Evolutionary conservation across 2,888 invertebrate genomes (phyloP).

Genomic region (Pasiphila rectangulata): DNA sequence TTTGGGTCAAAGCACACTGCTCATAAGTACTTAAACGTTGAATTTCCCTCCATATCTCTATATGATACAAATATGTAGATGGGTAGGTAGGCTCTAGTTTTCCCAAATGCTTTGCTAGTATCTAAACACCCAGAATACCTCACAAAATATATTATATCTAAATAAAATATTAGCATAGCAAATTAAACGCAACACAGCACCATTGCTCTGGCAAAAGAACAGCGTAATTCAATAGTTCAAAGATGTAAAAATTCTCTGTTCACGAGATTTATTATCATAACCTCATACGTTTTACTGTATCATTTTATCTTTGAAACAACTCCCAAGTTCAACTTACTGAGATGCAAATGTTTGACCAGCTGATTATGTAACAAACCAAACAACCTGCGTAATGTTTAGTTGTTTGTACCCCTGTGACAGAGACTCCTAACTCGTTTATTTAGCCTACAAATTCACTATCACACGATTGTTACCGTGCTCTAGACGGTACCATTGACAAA

Average conservation of each 20-base stretch:
- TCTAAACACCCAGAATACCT: slow-evolving; percentile 16
- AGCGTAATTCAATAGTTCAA: slow-evolving; percentile 27
- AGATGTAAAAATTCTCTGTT: background rate
- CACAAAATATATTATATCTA: slow-evolving; percentile 8
- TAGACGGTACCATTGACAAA: slow-evolving; percentile 9
- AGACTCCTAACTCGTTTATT: slow-evolving; percentile 5
- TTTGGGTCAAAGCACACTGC: slow-evolving; percentile 7
- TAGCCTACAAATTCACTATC: slow-evolving; percentile 25
- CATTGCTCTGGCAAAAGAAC: slow-evolving; percentile 33
- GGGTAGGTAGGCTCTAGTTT: too few relatives aligned
- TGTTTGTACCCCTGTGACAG: slow-evolving; percentile 16
- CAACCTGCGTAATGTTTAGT: background rate
- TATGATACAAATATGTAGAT: too few relatives aligned
- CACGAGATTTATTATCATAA: slow-evolving; percentile 3
- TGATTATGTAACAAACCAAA: slow-evolving; percentile 19
- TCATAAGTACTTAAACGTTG: too few relatives aligned
- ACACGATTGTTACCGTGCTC: slow-evolving; percentile 33
- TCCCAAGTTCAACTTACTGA: slow-evolving; percentile 5
- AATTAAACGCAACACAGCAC: slow-evolving; percentile 33
- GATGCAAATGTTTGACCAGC: slow-evolving; percentile 12
- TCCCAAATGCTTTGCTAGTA: slow-evolving; percentile 7
- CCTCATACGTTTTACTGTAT: background rate
- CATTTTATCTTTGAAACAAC: background rate
- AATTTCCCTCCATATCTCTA: background rate
- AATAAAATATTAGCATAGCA: slow-evolving; percentile 23